Evolutionary conservation across 2,113 vertebrate genomes (phyloP).

Genomic region (Astur gentilis): DNA sequence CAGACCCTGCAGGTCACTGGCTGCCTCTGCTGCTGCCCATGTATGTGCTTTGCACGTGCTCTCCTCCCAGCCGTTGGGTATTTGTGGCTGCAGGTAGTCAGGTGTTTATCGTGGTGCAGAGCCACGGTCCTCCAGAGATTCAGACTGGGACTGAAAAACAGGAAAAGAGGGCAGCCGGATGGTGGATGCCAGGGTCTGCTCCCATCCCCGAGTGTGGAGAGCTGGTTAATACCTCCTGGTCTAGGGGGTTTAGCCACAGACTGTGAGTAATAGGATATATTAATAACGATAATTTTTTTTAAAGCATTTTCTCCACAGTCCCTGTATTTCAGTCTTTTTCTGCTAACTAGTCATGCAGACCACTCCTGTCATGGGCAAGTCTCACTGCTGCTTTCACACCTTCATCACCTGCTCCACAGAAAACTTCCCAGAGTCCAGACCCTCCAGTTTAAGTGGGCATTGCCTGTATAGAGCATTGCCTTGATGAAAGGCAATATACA

Average conservation of each 20-base stretch:
- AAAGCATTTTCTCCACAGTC: not conserved
- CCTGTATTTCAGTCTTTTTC: not conserved
- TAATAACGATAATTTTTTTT: not conserved
- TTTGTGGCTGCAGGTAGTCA: not conserved
- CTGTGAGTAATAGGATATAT: not conserved
- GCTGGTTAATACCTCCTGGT: not conserved
- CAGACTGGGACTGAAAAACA: not conserved
- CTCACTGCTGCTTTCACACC: not conserved
- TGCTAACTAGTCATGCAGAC: not conserved
- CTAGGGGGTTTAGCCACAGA: not conserved
- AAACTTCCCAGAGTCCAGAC: not conserved
- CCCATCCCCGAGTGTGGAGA: not conserved
- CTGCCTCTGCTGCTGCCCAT: not conserved
- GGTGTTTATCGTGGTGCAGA: not conserved
- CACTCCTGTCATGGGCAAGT: not conserved
- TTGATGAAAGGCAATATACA: not conserved
- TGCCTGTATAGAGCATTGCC: not conserved
- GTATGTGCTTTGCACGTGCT: rapidly evolving
- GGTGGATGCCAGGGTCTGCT: not conserved
- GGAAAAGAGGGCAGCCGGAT: not conserved
- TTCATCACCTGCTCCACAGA: not conserved
- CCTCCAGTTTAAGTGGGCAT: not conserved
- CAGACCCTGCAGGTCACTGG: rapidly evolving
- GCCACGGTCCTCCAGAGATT: not conserved
- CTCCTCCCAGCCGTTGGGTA: not conserved